Evolutionary conservation across 2,797 vertebrate genomes (phyloP).

Genomic region (Crotalus adamanteus): DNA sequence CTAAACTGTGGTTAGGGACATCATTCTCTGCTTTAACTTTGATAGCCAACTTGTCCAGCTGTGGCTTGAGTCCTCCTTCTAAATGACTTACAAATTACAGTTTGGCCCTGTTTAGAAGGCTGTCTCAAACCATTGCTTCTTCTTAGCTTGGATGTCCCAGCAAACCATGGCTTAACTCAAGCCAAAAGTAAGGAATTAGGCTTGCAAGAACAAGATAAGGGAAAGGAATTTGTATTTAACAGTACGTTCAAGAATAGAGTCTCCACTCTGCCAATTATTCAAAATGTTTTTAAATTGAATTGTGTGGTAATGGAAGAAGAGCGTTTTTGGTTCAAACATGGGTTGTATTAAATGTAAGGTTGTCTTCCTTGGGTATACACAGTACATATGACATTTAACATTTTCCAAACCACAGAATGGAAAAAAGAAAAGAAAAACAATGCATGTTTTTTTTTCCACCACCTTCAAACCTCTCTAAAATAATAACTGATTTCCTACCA

Average conservation of each 20-base stretch:
- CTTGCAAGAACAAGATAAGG: neutral
- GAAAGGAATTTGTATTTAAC: neutral
- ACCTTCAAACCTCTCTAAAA: slow-evolving; percentile 19
- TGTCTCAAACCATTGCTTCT: neutral
- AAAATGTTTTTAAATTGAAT: neutral
- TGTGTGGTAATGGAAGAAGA: neutral
- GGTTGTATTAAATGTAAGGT: neutral
- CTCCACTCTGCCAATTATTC: neutral
- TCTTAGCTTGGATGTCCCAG: neutral
- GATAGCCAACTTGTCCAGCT: neutral
- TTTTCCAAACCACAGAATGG: neutral
- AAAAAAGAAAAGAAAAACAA: neutral
- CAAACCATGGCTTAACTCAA: neutral
- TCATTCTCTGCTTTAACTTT: neutral
- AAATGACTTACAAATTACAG: neutral
- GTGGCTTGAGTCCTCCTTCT: neutral
- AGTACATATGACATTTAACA: neutral
- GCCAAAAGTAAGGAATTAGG: neutral
- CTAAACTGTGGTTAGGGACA: neutral
- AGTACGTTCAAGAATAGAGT: neutral
- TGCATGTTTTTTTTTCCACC: neutral
- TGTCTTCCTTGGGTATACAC: neutral
- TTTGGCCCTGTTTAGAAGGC: neutral
- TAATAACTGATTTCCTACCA: neutral
- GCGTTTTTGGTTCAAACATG: neutral